phyloP scores from a whole-genome alignment of 2,797 vertebrate species.

The Prionace glauca region DNA sequence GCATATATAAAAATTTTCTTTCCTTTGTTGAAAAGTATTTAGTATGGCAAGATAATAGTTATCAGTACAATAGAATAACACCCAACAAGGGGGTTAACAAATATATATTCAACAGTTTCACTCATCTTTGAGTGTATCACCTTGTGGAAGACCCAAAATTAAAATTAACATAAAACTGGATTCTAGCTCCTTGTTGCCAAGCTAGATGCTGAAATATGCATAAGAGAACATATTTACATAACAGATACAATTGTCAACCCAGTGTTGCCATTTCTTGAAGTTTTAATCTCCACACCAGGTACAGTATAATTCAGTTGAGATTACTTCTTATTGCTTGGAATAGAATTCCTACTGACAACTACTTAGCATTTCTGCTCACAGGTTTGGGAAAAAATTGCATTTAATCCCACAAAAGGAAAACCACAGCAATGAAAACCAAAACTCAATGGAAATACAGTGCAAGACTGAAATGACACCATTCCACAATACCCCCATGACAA shows the following conservation, averaged over 20 bases:
- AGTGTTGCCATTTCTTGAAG: not conserved
- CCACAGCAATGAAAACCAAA: not conserved
- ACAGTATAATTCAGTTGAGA: not conserved
- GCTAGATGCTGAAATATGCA: not conserved
- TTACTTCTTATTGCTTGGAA: not conserved
- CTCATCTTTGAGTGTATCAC: not conserved
- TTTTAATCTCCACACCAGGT: not conserved
- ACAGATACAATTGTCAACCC: not conserved
- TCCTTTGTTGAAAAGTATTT: too few relatives aligned
- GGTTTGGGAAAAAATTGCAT: not conserved
- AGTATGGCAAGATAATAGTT: too few relatives aligned
- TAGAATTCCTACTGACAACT: not conserved
- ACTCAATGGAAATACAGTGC: not conserved
- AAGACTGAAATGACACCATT: not conserved
- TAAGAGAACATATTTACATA: not conserved
- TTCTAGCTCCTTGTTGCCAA: not conserved
- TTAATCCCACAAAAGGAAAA: not conserved
- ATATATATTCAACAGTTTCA: not conserved
- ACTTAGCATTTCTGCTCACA: not conserved
- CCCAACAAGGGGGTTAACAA: not conserved
- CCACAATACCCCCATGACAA: not conserved
- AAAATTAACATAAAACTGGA: not conserved
- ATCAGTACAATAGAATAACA: too few relatives aligned
- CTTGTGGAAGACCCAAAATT: not conserved
- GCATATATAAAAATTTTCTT: too few relatives aligned